phyloP scores from a whole-genome alignment of 2,113 vertebrate species.

The Malaclemys terrapin region DNA sequence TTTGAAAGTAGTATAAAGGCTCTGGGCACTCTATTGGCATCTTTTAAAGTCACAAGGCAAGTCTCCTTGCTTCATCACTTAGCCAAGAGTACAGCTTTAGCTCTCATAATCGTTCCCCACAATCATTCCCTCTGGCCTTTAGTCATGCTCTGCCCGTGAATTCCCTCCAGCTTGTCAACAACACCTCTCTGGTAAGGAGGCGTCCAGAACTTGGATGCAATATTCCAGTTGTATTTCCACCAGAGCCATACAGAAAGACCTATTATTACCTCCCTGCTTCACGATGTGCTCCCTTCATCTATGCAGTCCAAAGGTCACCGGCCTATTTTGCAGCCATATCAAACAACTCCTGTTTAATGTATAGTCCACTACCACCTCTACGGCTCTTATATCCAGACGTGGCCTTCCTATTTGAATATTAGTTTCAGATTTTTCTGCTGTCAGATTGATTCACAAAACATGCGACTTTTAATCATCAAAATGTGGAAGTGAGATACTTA shows the following conservation, averaged over 20 bases:
- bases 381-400: not conserved
- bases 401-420: not conserved
- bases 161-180: not conserved
- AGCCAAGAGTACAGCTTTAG: not conserved
- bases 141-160: not conserved
- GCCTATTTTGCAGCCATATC: constrained; percentile 2
- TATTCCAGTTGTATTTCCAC: not conserved
- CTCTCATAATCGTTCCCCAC: not conserved
- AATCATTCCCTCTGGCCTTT: not conserved
- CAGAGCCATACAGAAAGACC: not conserved
- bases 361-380: not conserved
- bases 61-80: not conserved
- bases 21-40: not conserved
- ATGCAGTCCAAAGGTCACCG: not conserved
- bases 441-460: not conserved
- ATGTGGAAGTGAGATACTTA: not conserved
- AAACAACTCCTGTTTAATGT: not conserved
- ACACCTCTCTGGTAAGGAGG: not conserved
- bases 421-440: not conserved
- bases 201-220: not conserved
- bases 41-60: not conserved
- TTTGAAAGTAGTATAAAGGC: not conserved
- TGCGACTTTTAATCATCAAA: not conserved
- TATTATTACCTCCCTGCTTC: not conserved
- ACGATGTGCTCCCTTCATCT: not conserved